Percentiles rank a stretch among this genome's conserved stretches.
Evolutionary conservation across 2,888 invertebrate genomes (phyloP).

Genomic region (Therioaphis trifolii): DNA sequence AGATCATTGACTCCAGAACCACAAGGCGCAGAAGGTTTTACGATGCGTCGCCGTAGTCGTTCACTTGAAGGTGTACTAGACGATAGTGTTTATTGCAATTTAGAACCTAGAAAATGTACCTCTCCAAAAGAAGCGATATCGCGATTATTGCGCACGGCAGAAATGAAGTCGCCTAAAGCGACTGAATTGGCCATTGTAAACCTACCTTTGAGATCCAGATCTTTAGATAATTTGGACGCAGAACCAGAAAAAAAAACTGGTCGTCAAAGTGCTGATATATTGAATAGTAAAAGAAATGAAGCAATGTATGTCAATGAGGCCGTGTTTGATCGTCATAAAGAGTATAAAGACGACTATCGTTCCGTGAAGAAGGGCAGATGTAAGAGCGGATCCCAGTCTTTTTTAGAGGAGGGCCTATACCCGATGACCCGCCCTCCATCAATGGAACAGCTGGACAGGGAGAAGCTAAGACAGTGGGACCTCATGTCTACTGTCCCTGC

Average conservation of each 20-base stretch:
- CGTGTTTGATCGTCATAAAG: slow-evolving; percentile 63
- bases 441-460: slow-evolving; percentile 78
- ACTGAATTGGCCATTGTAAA: slow-evolving; percentile 55
- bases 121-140: slow-evolving; percentile 65
- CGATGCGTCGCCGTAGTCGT: slow-evolving; percentile 70
- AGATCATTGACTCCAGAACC: slow-evolving; percentile 68
- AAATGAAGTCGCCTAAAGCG: slow-evolving; percentile 72
- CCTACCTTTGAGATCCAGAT: slow-evolving; percentile 72
- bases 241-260: slow-evolving; percentile 64
- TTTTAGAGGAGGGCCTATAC: slow-evolving; percentile 71
- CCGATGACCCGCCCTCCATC: slow-evolving; percentile 67
- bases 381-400: slow-evolving; percentile 68
- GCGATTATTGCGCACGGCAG: slow-evolving; percentile 64
- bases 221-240: slow-evolving; percentile 82
- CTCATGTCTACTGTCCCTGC: slow-evolving; percentile 85
- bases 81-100: slow-evolving; percentile 67
- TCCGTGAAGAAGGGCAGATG: slow-evolving; percentile 69
- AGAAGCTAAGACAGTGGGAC: slow-evolving; percentile 89
- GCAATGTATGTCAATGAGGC: slow-evolving; percentile 82
- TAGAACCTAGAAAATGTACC: slow-evolving; percentile 61
- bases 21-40: slow-evolving; percentile 63
- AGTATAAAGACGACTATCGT: slow-evolving; percentile 68
- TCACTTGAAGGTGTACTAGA: slow-evolving; percentile 75
- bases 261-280: slow-evolving; percentile 65
- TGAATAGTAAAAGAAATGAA: slow-evolving; percentile 74